A percentile compares a stretch with the other conserved stretches of the same genome.
Evolutionary conservation across 2,113 vertebrate genomes (phyloP).

Genomic region (Haliaeetus leucogaster): DNA sequence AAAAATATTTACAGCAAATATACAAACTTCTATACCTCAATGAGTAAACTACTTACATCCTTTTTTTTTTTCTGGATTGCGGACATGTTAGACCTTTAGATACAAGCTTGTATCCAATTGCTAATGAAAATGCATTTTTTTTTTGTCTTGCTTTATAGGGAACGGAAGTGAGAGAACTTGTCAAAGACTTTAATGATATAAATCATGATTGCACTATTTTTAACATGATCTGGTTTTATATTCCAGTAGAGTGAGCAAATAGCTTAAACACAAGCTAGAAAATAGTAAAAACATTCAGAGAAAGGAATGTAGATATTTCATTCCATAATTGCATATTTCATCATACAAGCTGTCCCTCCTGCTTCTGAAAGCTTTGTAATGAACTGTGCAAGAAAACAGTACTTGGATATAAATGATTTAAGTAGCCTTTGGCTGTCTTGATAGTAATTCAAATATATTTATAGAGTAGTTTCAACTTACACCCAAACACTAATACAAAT

Average conservation of each 20-base stretch:
- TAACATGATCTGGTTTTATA: background rate
- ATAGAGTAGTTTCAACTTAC: background rate
- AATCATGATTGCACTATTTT: constrained; percentile 11
- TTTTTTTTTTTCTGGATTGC: background rate
- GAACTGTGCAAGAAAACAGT: background rate
- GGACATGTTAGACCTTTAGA: background rate
- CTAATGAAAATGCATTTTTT: background rate
- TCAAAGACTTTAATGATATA: background rate
- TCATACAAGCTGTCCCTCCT: background rate
- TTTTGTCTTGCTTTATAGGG: background rate
- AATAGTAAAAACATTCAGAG: background rate
- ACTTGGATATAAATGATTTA: background rate
- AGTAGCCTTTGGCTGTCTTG: background rate
- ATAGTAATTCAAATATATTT: background rate
- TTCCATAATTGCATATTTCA: constrained; percentile 4
- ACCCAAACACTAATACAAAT: background rate
- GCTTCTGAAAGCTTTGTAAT: constrained; percentile 1
- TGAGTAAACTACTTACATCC: background rate
- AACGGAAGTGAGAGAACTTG: background rate
- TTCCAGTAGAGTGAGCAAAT: background rate
- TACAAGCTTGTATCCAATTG: background rate
- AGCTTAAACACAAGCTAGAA: background rate
- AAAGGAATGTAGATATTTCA: background rate
- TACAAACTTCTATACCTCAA: background rate
- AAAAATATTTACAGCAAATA: background rate